Evolutionary conservation across 2,113 vertebrate genomes (phyloP).

Genomic region (Rhineura floridana): DNA sequence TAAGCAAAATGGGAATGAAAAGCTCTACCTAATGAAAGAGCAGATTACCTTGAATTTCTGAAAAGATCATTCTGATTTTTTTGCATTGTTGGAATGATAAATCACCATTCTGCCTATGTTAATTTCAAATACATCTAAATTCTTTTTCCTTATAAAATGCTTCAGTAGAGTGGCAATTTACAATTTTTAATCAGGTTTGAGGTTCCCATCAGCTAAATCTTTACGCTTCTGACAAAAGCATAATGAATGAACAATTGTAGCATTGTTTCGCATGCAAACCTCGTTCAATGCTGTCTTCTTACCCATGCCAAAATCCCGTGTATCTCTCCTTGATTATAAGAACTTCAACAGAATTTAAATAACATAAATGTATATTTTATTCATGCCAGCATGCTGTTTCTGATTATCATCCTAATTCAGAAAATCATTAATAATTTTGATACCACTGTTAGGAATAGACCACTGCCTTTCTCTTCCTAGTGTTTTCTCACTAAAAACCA

Average conservation of each 20-base stretch:
- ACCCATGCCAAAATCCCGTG: not conserved
- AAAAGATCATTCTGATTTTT: constrained; percentile 15
- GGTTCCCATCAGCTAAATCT: constrained; percentile 1
- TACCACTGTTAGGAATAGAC: not conserved
- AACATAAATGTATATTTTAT: not conserved
- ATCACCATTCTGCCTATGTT: constrained; percentile 4
- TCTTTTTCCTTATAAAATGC: constrained; percentile 10
- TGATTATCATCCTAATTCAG: constrained; percentile 15
- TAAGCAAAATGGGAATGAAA: constrained; percentile 9
- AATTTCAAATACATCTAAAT: not conserved
- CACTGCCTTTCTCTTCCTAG: not conserved
- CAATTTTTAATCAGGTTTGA: constrained; percentile 18
- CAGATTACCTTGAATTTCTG: constrained; percentile 17
- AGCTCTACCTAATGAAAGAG: not conserved
- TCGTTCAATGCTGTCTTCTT: not conserved
- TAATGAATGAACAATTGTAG: not conserved
- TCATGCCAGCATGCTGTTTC: not conserved
- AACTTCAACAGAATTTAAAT: constrained; percentile 10
- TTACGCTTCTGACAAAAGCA: not conserved
- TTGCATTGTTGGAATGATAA: not conserved
- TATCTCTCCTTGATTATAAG: not conserved
- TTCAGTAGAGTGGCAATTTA: not conserved
- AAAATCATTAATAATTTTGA: not conserved
- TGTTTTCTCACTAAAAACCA: not conserved
- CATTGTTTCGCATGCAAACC: constrained; percentile 2